Base-by-base conservation (phyloP, 2,113 vertebrate species). In the Corydoras maculifer region DNA sequence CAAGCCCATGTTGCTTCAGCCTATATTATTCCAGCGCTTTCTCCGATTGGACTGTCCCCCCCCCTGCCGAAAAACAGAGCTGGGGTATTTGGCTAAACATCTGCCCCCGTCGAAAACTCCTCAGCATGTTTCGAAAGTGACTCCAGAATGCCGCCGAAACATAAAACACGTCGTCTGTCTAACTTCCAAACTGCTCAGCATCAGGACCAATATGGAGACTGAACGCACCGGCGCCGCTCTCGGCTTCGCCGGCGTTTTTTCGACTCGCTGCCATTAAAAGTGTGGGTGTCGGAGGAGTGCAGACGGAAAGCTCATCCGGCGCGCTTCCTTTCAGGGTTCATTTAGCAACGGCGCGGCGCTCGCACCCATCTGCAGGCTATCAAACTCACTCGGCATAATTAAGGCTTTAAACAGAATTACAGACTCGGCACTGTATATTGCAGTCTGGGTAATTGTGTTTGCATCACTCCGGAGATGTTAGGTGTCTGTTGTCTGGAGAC, bases 381-480 rank as follows among this genome's bases (percentile, higher is more conserved):
- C 51, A 11, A 68, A 74, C 58, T 68, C 58, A 74, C 68, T 62
- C 65, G 55, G 72, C 58, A 57, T 62, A 55, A 68, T 67, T 68
- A 68, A 51, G 58, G 58, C 64, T 62, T 74, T 62, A 74, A 60
- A 74, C 62, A 68, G 58, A 57, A 74, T 62, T 62, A 62, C 49
- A 48, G 59, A 54, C 30, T 60, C 71, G 60, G 57, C 57, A 67
- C 32, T 69, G 68, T 69, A 35, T 59, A 69, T 49, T 69, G 68
- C 25, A 69, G 57, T 69, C 68, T 51, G 58, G 64, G 35, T 43
- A 43, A 43, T 43, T 43, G 35, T 43, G 35, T 43, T 43, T 43
- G 35, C 35, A 43, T 43, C 35, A 43, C 35, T 43, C 35, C 7
- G 35, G 35, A 43, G 35, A 43, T 43, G 35, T 43, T 43, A 43